Evolutionary conservation across 1,140 invertebrate genomes (phyloP), one percentile per base, ranked within the genome.

Genomic region (Leptoteleia sp.): DNA sequence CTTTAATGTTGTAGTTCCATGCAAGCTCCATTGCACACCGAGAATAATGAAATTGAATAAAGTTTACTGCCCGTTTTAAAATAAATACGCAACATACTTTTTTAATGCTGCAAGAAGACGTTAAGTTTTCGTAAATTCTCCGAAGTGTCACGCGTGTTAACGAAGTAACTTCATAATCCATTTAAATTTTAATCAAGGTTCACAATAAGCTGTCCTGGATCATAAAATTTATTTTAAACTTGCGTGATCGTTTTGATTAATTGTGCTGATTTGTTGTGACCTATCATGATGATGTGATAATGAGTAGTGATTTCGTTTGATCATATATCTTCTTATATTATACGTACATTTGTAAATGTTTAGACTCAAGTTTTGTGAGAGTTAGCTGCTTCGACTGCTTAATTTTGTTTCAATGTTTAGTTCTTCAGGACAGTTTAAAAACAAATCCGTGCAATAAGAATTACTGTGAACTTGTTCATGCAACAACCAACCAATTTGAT

Each of bases 371-470:
- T 22, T 22, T 5, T 22, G 5, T 42, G 4, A n/a, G n/a, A n/a
- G n/a, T n/a, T n/a, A n/a, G n/a, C n/a, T n/a, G n/a, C n/a, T n/a
- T n/a, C n/a, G n/a, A n/a, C n/a, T n/a, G n/a, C n/a, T n/a, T n/a
- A n/a, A n/a, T 19, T n/a, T 42, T 42, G 1, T 42, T 19, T 25
- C 12, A 0, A 1, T 5, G 16, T 19, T 62, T 55, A 48, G 4
- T 50, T 55, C 45, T 54, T 38, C 38, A 57, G 59, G 59, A 57
- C 70, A 73, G 45, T 73, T 57, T 64, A 3, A 45, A 25, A 3
- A 61, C 25, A 47, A 72, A 47, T 62, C 68, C 31, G 68, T 62
- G 68, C 70, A 64, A 73, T 73, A 64, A 33, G 5, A 40, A 40
- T 57, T 40, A 54, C 31, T 57, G 22, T 37, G 17, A 64, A 64